Base-by-base conservation (phyloP, 2,888 invertebrate genomes). In the Pasiphila rectangulata region DNA sequence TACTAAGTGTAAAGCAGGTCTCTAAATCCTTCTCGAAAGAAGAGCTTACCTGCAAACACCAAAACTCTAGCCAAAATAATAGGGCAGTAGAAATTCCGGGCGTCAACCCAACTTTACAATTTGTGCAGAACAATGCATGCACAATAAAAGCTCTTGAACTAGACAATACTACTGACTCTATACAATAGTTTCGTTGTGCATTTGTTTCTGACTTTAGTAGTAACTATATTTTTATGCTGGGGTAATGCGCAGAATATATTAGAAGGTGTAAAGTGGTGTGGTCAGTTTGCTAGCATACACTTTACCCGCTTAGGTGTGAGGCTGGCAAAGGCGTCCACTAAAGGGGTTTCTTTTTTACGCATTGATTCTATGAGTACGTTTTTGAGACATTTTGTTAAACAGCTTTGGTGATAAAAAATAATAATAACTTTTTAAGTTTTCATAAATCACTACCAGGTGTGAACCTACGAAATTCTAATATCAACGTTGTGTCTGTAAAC, bases 121-220 rank as follows among this genome's bases (percentile, higher is more conserved):
- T 61, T 62, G 54, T 60, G 47, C 41, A 57, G 51, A 64, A 68
- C 59, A 61, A 66, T 61, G 54, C 53, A 55, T 59, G 47, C 53
- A 60, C 25, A 59, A 64, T 63, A 66, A 63, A 67, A 60, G 52
- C 50, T 57, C 63, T 65, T 51, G 48, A 57, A 58, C 57, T 59
- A 59, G 59, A 71, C 65, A 68, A 63, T 62, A 29, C 50, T 36
- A 38, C 38, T 27, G 24, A 42, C 23, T 43, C 20, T 35, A 27
- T 36, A 29, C 49, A 54, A 59, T 45, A 52, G 46, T 49, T 51
- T 21, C 44, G 51, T 55, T 56, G 55, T 56, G 38, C 42, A 40
- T 44, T 54, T 45, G 48, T 53, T 56, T 45, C 17, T 12, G 6
- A 46, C 49, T 52, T 48, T 30, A 45, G 44, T 41, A 25, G 47